phyloP scores from a whole-genome alignment of 2,888 invertebrate genomes.

The Crocallis elinguaria region DNA sequence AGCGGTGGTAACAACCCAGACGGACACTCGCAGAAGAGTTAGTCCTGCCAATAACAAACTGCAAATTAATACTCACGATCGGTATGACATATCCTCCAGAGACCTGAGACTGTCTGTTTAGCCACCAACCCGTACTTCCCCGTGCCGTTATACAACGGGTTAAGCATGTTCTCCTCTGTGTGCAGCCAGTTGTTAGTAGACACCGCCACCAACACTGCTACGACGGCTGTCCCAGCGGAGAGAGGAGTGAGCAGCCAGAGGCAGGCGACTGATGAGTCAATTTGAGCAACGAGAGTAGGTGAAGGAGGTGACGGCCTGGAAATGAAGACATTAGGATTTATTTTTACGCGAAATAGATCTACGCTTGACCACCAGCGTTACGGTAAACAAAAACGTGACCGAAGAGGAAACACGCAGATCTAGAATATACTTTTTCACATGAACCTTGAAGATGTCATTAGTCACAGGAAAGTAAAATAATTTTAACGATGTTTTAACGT shows the following conservation, averaged over 20 bases:
- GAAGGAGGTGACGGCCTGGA: slow-evolving; percentile 79
- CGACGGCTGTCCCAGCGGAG: slow-evolving; percentile 88
- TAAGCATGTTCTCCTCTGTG: slow-evolving; percentile 93
- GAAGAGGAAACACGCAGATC: too few species aligned
- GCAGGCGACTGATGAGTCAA: slow-evolving; percentile 86
- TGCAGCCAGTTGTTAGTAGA: slow-evolving; percentile 94
- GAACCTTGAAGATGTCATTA: too few species aligned
- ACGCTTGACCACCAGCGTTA: too few species aligned
- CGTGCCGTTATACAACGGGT: slow-evolving; percentile 91
- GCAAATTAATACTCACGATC: slow-evolving; percentile 88
- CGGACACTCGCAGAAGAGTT: too few species aligned
- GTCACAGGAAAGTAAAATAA: too few species aligned
- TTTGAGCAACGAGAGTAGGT: slow-evolving; percentile 74
- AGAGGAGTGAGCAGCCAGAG: slow-evolving; percentile 87
- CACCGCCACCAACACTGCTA: slow-evolving; percentile 89
- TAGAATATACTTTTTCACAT: too few species aligned
- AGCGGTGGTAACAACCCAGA: too few species aligned
- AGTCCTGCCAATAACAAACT: too few species aligned
- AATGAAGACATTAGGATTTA: slow-evolving; percentile 21
- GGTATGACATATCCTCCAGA: slow-evolving; percentile 92
- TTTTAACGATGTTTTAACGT: too few species aligned
- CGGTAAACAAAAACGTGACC: too few species aligned
- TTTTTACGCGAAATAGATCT: too few species aligned
- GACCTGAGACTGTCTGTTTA: slow-evolving; percentile 91
- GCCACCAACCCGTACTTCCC: slow-evolving; percentile 88